Evolutionary conservation across 1,140 invertebrate species (phyloP).

Genomic region (Leptinotarsa defecta): DNA sequence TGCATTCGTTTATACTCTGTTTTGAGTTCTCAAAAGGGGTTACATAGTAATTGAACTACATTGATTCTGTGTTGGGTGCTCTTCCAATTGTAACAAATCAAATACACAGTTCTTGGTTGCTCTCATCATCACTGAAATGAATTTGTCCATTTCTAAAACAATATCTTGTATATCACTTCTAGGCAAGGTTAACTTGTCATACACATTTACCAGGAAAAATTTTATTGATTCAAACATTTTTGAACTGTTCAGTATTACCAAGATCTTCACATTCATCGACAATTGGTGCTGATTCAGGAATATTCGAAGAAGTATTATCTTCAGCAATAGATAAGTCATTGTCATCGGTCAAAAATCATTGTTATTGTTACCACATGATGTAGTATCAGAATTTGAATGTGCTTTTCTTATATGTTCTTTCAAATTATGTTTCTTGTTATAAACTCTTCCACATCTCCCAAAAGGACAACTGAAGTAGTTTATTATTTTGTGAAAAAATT

Average conservation of each 20-base stretch:
- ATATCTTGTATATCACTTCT: constrained; percentile 11
- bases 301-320: constrained; percentile 7
- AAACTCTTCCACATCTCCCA: constrained; percentile 11
- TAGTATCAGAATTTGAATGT: background rate
- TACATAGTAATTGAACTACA: constrained; percentile 10
- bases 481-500: constrained; percentile 18
- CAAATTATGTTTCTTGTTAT: constrained; percentile 16
- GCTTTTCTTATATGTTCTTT: background rate
- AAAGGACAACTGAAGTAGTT: constrained; percentile 13
- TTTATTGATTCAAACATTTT: background rate
- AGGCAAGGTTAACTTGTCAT: constrained; percentile 15
- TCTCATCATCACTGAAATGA: background rate
- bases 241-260: background rate
- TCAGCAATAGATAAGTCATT: background rate
- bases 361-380: constrained; percentile 10
- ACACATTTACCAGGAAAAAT: constrained; percentile 8
- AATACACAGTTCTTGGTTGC: constrained; percentile 19
- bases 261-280: constrained; percentile 2
- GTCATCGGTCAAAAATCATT: constrained; percentile 1
- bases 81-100: background rate
- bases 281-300: constrained; percentile 8
- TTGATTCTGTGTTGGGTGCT: constrained; percentile 1
- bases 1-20: constrained; percentile 16
- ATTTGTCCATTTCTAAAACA: constrained; percentile 15
- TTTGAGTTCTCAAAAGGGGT: constrained; percentile 12